Percentiles rank a stretch among this genome's conserved stretches.
Conservation (phyloP, 2,888 invertebrate genomes). For the Spodoptera picta region DNA sequence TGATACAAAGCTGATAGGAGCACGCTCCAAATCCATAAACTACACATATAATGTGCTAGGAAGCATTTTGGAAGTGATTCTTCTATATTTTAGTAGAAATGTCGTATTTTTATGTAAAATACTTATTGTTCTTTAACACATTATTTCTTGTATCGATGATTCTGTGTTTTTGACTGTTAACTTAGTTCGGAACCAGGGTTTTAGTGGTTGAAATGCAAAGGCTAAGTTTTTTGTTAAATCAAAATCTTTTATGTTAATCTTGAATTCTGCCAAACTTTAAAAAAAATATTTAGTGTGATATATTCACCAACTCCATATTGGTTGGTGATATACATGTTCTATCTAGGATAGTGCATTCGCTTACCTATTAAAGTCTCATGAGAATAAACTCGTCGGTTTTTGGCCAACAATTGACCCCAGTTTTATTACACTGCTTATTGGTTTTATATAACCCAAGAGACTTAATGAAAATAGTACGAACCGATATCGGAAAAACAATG, state of each 20-base stretch:
- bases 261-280: too few species aligned
- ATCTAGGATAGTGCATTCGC: slow-evolving; percentile 60
- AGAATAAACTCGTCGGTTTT: slow-evolving; percentile 64
- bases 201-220: too few species aligned
- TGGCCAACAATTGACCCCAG: slow-evolving; percentile 65
- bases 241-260: too few species aligned
- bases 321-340: slow-evolving; percentile 3
- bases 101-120: slow-evolving; percentile 20
- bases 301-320: too few species aligned
- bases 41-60: slow-evolving; percentile 54
- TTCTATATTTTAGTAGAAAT: too few species aligned
- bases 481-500: slow-evolving; percentile 50
- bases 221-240: too few species aligned
- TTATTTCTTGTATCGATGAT: slow-evolving; percentile 13
- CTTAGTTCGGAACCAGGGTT: too few species aligned
- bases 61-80: slow-evolving; percentile 36
- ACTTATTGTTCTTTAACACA: slow-evolving; percentile 1
- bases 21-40: slow-evolving; percentile 58
- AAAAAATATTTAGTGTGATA: too few species aligned
- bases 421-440: slow-evolving; percentile 73
- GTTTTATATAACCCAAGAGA: slow-evolving; percentile 70
- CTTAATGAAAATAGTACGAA: slow-evolving; percentile 64
- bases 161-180: too few species aligned
- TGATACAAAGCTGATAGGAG: slow-evolving; percentile 59
- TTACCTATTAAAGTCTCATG: slow-evolving; percentile 66